Evolutionary conservation across 2,888 invertebrate species (phyloP), one percentile per base, ranked within the genome.

Genomic region (Alsophila aescularia): DNA sequence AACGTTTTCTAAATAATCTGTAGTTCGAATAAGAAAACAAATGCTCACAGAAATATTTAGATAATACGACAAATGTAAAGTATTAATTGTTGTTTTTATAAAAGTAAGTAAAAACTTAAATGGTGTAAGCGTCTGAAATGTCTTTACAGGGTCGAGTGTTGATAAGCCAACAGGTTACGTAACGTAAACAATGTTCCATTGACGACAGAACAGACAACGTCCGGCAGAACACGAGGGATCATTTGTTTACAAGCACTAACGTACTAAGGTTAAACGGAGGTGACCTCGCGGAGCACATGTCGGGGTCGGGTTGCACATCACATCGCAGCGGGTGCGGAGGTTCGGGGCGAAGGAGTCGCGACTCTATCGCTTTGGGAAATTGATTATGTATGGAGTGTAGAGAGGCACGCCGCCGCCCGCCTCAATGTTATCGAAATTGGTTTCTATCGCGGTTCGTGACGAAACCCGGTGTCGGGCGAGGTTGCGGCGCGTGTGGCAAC

Each of bases 371-470:
- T 40, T 29, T 4, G 15, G 27, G 13, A 42, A 42, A 31, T 31
- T 12, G 42, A 42, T 36, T 56, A 37, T 43, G 58, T 53, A 48
- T 43, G 52, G 36, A 47, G 55, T 53, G 58, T 55, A 45, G 48
- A 34, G 51, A 29, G 32, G 12, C 12, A 16, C 21, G 14, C n/a
- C 31, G 32, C 32, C n/a, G 10, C 9, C 9, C 44, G 40, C 65
- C 61, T 73, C 75, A 75, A 78, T 75, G 79, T 75, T 77, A 81
- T 72, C 72, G 81, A 81, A 81, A 83, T 77, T 77, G 69, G 72
- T 79, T 74, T 73, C 74, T 69, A 73, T 66, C 70, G 65, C 52
- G 62, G 71, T 62, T 58, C 62, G 71, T 79, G 79, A 75, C 70
- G 83, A 77, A 80, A 83, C 72, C 24, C 14, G 53, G 53, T 41